phyloP scores from a whole-genome alignment of 2,113 vertebrate species.

The Pica pica region DNA sequence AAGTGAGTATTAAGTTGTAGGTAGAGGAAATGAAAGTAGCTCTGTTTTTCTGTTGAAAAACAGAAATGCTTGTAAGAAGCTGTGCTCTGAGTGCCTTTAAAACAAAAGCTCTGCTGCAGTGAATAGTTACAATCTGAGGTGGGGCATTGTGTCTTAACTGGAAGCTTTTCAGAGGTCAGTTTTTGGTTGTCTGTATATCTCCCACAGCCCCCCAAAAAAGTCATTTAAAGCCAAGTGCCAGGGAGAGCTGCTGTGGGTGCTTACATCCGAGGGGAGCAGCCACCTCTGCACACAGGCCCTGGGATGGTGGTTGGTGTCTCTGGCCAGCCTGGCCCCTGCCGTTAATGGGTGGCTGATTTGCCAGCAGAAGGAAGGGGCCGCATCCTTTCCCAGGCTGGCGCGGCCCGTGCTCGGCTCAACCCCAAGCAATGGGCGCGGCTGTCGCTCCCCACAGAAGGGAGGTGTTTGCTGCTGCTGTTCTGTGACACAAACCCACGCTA shows the following conservation, averaged over 20 bases:
- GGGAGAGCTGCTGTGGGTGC: neutral
- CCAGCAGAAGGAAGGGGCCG: fast-evolving
- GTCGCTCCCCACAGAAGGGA: neutral
- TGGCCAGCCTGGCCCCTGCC: neutral
- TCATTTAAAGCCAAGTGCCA: neutral
- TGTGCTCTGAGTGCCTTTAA: neutral
- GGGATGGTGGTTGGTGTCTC: fast-evolving
- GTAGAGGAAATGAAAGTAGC: neutral
- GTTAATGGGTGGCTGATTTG: fast-evolving
- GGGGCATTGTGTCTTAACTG: neutral
- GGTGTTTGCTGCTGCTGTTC: neutral
- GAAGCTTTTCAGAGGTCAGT: neutral
- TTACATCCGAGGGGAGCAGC: fast-evolving
- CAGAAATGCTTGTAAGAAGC: neutral
- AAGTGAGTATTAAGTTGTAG: neutral
- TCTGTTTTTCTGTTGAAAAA: neutral
- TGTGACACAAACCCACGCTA: fast-evolving
- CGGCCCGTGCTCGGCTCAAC: fast-evolving
- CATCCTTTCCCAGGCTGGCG: neutral
- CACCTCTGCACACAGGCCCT: fast-evolving
- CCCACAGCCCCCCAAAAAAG: fast-evolving
- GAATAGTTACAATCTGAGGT: neutral
- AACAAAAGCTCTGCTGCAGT: neutral
- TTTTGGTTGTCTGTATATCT: neutral
- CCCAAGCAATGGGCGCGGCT: fast-evolving